Percentiles rank a stretch among this genome's conserved stretches.
phyloP scores from a whole-genome alignment of 2,888 invertebrate species.

The Disparrhopalites patrizii region DNA sequence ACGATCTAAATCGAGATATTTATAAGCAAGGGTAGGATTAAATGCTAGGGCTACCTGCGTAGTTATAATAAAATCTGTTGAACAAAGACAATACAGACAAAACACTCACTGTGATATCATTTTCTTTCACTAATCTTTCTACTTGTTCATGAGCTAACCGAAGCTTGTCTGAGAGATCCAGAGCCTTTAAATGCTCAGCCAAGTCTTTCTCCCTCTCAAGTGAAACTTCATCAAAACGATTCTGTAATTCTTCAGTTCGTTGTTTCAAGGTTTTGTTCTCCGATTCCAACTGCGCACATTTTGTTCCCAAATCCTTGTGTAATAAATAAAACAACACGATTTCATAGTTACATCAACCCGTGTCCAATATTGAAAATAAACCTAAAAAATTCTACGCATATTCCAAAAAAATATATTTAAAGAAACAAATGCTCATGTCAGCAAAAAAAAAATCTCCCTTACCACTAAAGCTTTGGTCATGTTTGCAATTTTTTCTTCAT shows the following conservation, averaged over 20 bases:
- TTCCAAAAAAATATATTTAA: not conserved
- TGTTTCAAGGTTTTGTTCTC: conserved; percentile 6
- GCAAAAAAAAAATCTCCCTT: not conserved
- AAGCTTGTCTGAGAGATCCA: conserved; percentile 14
- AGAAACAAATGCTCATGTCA: not conserved
- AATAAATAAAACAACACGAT: not conserved
- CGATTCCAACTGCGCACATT: conserved; percentile 4
- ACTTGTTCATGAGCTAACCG: conserved; percentile 1
- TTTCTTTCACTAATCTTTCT: conserved; percentile 5
- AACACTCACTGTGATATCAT: conserved; percentile 20
- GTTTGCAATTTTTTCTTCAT: conserved; percentile 9
- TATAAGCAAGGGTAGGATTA: too few species aligned
- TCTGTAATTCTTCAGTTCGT: not conserved
- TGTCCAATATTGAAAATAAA: too few species aligned
- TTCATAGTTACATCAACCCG: too few species aligned
- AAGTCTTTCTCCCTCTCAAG: conserved; percentile 24
- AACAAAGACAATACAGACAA: not conserved
- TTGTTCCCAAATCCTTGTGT: conserved; percentile 15
- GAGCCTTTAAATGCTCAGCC: conserved; percentile 30
- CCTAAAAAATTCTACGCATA: not conserved
- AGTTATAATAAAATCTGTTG: not conserved
- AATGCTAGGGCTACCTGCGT: too few species aligned
- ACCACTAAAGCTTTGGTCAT: conserved; percentile 29
- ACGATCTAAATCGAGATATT: too few species aligned
- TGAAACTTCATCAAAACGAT: conserved; percentile 12